Percentiles rank a stretch among this genome's conserved stretches.
Conservation (phyloP, 2,113 vertebrate species). For the Orthonyx spaldingii region DNA sequence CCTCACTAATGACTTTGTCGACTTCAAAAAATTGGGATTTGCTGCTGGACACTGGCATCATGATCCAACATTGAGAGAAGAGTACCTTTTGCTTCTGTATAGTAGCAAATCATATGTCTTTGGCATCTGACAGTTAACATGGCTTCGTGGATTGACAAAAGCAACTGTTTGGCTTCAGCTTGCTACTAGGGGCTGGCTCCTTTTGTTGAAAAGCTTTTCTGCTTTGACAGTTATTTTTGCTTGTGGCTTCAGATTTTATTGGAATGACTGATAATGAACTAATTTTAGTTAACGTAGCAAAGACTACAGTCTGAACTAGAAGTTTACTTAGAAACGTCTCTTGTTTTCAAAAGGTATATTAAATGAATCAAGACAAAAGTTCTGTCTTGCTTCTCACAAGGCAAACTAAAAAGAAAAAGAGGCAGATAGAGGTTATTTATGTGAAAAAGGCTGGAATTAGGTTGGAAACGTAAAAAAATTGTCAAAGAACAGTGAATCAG, state of each 20-base stretch:
- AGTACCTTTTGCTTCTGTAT: neutral
- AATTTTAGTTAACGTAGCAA: neutral
- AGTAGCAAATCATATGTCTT: neutral
- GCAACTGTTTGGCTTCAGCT: neutral
- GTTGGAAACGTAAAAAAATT: neutral
- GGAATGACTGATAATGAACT: neutral
- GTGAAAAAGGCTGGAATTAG: neutral
- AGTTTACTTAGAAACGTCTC: neutral
- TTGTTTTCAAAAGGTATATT: neutral
- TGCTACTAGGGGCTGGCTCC: neutral
- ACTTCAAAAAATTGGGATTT: neutral
- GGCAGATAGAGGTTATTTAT: neutral
- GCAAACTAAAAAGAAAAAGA: neutral
- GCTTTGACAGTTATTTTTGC: neutral
- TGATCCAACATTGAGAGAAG: neutral
- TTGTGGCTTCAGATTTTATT: neutral
- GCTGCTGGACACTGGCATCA: accelerated
- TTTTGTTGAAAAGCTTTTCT: neutral
- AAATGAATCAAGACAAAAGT: neutral
- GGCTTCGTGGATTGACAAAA: neutral
- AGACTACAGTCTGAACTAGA: neutral
- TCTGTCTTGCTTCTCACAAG: no score
- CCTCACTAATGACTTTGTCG: neutral
- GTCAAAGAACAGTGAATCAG: neutral
- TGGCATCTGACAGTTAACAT: neutral